Evolutionary conservation across 1,140 invertebrate genomes (phyloP).

Genomic region (Nasonia vitripennis): DNA sequence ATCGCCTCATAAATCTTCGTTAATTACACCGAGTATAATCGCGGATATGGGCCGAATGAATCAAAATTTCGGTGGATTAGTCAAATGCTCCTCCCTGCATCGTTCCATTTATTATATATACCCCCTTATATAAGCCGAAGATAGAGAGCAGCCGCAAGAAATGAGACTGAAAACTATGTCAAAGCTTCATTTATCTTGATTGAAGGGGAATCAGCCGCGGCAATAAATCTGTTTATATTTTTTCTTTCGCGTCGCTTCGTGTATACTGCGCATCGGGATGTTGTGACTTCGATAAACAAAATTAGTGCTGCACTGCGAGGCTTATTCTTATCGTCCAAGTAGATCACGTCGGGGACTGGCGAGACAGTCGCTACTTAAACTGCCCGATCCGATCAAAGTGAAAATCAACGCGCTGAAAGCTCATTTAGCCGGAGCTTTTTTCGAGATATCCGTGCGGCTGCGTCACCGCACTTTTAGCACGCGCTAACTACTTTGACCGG

Average conservation of each 20-base stretch:
- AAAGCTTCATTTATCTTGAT: slow-evolving; percentile 19
- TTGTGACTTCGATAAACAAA: neutral
- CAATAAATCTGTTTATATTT: slow-evolving; percentile 10
- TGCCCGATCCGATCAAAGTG: neutral
- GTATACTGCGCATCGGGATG: neutral
- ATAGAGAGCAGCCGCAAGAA: neutral
- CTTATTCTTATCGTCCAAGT: neutral
- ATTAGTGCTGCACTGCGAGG: neutral
- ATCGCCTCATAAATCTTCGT: too few species aligned
- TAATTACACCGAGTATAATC: too few species aligned
- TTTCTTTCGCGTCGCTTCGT: neutral
- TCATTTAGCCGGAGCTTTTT: neutral
- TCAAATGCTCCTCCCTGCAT: too few species aligned
- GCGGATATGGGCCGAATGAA: too few species aligned
- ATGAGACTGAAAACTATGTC: neutral
- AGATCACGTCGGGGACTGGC: neutral
- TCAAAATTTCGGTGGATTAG: too few species aligned
- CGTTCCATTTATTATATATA: too few species aligned
- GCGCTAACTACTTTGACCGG: neutral
- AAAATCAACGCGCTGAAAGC: neutral
- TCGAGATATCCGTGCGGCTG: neutral
- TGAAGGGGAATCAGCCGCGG: neutral
- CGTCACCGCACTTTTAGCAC: neutral
- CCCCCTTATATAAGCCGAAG: neutral
- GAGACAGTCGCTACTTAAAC: neutral